Evolutionary conservation across 2,888 invertebrate genomes (phyloP), one percentile per base, ranked within the genome.

Genomic region (Sinopyrophorus schimmeli): DNA sequence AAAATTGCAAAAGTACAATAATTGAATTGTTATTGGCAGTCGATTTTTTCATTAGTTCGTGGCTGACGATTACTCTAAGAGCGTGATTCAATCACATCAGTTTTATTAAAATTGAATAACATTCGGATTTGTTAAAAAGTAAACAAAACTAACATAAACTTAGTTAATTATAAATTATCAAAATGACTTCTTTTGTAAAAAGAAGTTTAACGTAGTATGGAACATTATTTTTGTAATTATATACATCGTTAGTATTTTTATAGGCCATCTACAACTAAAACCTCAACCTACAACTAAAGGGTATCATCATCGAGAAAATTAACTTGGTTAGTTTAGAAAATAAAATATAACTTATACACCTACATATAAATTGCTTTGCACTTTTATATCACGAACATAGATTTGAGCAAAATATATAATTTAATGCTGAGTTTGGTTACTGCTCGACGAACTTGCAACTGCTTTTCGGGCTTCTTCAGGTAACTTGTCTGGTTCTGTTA

Each of bases 401-500:
- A 18, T 30, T 46, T 52, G 52, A 52, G 52, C 52, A 52, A 44
- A 42, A 37, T 11, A 21, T n/a, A n/a, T 26, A 40, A 30, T 9
- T 47, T 52, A 51, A 42, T 47, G 47, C 37, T 42, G 27, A 31
- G 18, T 53, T 32, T 47, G 34, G 26, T 49, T 53, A 37, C 24
- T 47, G 14, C 26, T 41, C 16, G 18, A 23, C 18, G 49, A 16
- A 3, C 41, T 40, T 10, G 37, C 26, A 38, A 39, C 53, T 20
- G 43, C 40, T 18, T 41, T 43, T 18, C 48, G 34, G n/a, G 49
- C 93, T 78, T 97, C 95, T 49, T 94, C 92, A 5, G 92, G 90
- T 64, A 97, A 78, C 46, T 86, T 84, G 68, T 86, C 86, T 6
- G 96, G 96, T 69, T 90, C 88, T 28, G 92, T 86, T 63, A 97